Percentiles rank a stretch among this genome's conserved stretches.
These are phyloP conservation scores for Temnothorax nylanderi DNA, from an alignment of 1,140 invertebrate species.

Conservation along the genomic window DNA sequence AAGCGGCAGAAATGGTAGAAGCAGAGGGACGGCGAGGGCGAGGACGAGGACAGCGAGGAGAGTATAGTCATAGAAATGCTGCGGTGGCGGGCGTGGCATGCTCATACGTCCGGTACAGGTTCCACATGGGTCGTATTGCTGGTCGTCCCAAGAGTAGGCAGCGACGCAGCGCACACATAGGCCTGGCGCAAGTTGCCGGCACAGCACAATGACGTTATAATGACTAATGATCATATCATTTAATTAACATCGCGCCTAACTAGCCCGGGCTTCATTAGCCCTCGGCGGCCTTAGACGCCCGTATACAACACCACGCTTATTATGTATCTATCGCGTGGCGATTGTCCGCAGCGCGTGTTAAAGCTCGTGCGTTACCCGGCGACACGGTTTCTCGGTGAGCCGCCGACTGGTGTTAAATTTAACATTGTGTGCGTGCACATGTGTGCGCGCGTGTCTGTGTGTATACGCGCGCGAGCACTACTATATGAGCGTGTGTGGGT, in stretches of 20 bases:
- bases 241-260: slow-evolving; percentile 85
- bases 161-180: slow-evolving; percentile 56
- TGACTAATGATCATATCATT: slow-evolving; percentile 86
- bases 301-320: slow-evolving; percentile 78
- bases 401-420: slow-evolving; percentile 82
- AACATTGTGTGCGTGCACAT: slow-evolving; percentile 75
- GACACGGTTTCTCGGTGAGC: slow-evolving; percentile 80
- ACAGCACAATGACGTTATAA: slow-evolving; percentile 83
- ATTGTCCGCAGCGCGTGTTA: slow-evolving; percentile 82
- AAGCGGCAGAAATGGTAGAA: slow-evolving; percentile 24
- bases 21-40: neutral
- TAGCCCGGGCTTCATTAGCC: slow-evolving; percentile 83
- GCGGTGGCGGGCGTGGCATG: slow-evolving; percentile 75
- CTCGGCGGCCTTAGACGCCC: slow-evolving; percentile 78
- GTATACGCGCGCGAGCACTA: slow-evolving; percentile 56
- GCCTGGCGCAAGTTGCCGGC: slow-evolving; percentile 69
- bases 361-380: slow-evolving; percentile 80
- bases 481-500: neutral
- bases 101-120: slow-evolving; percentile 75
- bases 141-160: slow-evolving; percentile 68
- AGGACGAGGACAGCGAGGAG: slow-evolving; percentile 49
- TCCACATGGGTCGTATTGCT: slow-evolving; percentile 69
- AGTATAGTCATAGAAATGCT: slow-evolving; percentile 77
- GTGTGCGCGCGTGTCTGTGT: slow-evolving; percentile 7
- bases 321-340: slow-evolving; percentile 82